Base-by-base conservation (phyloP, 2,888 invertebrate species). In the Sipha maydis region DNA sequence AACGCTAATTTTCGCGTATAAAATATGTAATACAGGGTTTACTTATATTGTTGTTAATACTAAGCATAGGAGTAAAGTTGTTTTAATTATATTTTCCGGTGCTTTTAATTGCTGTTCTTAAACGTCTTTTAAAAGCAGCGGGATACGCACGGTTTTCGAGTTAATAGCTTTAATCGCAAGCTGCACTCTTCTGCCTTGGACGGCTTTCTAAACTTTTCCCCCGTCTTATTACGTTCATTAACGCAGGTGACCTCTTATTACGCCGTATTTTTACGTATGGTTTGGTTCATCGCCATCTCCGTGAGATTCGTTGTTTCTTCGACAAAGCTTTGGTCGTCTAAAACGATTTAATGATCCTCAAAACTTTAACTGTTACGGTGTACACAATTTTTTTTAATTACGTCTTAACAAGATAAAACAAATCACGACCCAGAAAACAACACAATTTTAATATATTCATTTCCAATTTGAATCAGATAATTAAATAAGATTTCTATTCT, bases 151-250 rank as follows among this genome's bases (percentile, higher is more conserved):
- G 11, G 9, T 69, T 69, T 28, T 28, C 28, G 69, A 9, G 8
- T 69, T 28, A 69, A 34, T 28, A 19, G 31, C 48, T 38, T 79
- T 67, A 80, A 38, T 80, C 80, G 8, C 38, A n/a, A 38, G 21
- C 25, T 78, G 31, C 38, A 25, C 19, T 67, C n/a, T n/a, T 38
- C 19, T 38, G 1, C 80, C n/a, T 80, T n/a, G 21, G 11, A 38
- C n/a, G 38, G 38, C 61, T 80, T 61, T 61, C 14, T 11, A 80
- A 80, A 80, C 61, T 67, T 67, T 80, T 67, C n/a, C 8, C 48
- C 25, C 38, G n/a, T 80, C 61, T 19, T 38, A 80, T 80, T 38
- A 80, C 61, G 19, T 38, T 80, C n/a, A 80, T 80, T 38, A 80
- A n/a, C 78, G 56, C 41, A 56, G 9, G 19, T 1, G 19, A 21